Evolutionary conservation across 2,113 vertebrate genomes (phyloP).

Genomic region (Merops nubicus): DNA sequence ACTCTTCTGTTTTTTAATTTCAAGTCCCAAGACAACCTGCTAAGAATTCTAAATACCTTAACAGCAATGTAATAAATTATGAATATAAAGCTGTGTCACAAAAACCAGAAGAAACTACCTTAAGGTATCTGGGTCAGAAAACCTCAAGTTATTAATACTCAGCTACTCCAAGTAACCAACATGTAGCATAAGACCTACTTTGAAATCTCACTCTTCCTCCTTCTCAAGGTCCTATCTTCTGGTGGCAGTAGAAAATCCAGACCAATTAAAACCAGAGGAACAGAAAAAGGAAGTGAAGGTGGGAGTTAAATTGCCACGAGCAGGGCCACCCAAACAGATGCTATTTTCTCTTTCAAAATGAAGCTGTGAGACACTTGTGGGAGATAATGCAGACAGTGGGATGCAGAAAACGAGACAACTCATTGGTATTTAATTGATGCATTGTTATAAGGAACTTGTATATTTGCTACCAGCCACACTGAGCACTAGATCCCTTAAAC

Average conservation of each 20-base stretch:
- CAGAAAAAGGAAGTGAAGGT: background rate
- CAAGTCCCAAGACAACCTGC: background rate
- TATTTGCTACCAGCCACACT: background rate
- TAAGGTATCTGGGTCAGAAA: background rate
- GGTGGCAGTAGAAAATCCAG: background rate
- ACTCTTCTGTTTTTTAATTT: background rate
- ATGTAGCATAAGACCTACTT: background rate
- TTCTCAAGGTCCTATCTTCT: background rate
- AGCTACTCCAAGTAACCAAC: background rate
- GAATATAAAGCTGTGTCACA: slow-evolving; percentile 10
- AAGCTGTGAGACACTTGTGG: background rate
- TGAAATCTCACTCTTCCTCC: background rate
- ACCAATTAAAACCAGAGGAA: background rate
- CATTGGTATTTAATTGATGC: background rate
- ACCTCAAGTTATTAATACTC: background rate
- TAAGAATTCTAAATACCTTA: background rate
- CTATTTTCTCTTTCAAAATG: background rate
- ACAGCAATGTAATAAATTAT: slow-evolving; percentile 10
- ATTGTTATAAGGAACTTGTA: background rate
- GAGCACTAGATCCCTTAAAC: background rate
- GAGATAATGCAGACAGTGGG: background rate
- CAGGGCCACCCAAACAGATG: background rate
- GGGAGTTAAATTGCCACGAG: background rate
- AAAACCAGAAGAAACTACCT: background rate
- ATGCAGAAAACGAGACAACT: background rate